Percentiles rank a stretch among this genome's conserved stretches.
These are phyloP conservation scores for Neodontobutis hainanensis DNA, from an alignment of 2,113 vertebrate species.

Conservation along the genomic window DNA sequence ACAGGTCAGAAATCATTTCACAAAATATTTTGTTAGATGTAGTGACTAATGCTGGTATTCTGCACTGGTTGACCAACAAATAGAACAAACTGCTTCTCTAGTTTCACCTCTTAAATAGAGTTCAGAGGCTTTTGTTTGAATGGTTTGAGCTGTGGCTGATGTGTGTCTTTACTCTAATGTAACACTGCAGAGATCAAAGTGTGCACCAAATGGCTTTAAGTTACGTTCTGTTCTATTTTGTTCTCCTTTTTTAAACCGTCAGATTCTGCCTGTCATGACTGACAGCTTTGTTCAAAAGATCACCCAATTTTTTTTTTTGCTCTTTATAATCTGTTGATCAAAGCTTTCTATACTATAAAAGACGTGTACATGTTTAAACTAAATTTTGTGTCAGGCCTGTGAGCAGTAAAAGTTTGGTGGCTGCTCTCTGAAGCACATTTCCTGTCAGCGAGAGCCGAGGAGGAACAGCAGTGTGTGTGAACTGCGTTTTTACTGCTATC, in stretches of 20 bases:
- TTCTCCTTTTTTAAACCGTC: slow-evolving; percentile 16
- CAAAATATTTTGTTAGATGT: too few species aligned
- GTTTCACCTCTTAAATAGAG: too few species aligned
- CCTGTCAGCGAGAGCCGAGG: slow-evolving; percentile 46
- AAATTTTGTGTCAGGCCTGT: slow-evolving; percentile 1
- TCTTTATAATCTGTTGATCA: slow-evolving; percentile 38
- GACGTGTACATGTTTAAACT: slow-evolving; percentile 42
- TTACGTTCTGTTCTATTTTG: slow-evolving; percentile 11
- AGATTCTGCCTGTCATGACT: slow-evolving; percentile 29
- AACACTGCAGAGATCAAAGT: slow-evolving; percentile 46
- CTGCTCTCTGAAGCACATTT: slow-evolving; percentile 56
- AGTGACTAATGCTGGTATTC: too few species aligned
- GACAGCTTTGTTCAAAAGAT: slow-evolving; percentile 30
- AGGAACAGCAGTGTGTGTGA: slow-evolving; percentile 37
- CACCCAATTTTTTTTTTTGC: slow-evolving; percentile 14
- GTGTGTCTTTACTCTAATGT: not conserved
- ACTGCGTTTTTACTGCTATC: slow-evolving; percentile 64
- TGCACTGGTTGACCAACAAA: too few species aligned
- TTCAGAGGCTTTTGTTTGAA: not conserved
- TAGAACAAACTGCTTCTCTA: too few species aligned
- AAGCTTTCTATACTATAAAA: slow-evolving; percentile 31
- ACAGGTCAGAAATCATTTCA: too few species aligned
- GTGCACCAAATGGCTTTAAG: slow-evolving; percentile 37
- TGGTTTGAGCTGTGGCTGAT: slow-evolving; percentile 15
- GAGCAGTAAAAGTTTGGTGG: slow-evolving; percentile 57